These are phyloP conservation scores for Drosophila melanica DNA, from an alignment of 1,140 invertebrate species.

Conservation along the genomic window DNA sequence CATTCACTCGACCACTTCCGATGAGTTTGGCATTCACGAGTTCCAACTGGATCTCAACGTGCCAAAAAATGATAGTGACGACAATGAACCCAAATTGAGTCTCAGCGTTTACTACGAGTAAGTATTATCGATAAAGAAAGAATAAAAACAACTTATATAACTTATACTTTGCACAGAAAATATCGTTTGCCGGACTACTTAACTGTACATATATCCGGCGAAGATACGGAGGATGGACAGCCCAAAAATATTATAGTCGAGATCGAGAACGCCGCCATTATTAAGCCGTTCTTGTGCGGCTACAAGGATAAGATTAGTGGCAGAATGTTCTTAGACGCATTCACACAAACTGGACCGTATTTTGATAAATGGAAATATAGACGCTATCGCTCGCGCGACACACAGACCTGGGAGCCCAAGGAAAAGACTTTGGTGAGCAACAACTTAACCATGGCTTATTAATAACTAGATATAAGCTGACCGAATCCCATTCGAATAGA, in stretches of 20 bases:
- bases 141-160: too few relatives aligned
- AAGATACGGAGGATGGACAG: slow-evolving; percentile 76
- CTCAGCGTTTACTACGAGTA: slow-evolving; percentile 78
- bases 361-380: slow-evolving; percentile 71
- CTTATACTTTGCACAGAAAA: slow-evolving; percentile 47
- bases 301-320: slow-evolving; percentile 85
- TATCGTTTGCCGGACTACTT: slow-evolving; percentile 84
- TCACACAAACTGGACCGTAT: slow-evolving; percentile 86
- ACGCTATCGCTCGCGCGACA: slow-evolving; percentile 74
- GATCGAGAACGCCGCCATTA: slow-evolving; percentile 85
- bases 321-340: slow-evolving; percentile 86
- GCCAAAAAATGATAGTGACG: not conserved
- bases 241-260: slow-evolving; percentile 85
- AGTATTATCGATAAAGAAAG: slow-evolving; percentile 35
- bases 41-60: slow-evolving; percentile 52
- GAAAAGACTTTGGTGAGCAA: slow-evolving; percentile 65
- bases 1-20: slow-evolving; percentile 50
- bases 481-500: slow-evolving; percentile 30
- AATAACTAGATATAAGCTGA: not conserved
- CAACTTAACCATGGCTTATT: too few relatives aligned
- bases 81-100: slow-evolving; percentile 44
- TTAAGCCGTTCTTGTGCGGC: slow-evolving; percentile 86
- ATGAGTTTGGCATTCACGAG: slow-evolving; percentile 81
- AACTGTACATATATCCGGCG: slow-evolving; percentile 83
- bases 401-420: slow-evolving; percentile 73